Conservation (phyloP, 2,888 invertebrate species). For the Hybos culiciformis region DNA sequence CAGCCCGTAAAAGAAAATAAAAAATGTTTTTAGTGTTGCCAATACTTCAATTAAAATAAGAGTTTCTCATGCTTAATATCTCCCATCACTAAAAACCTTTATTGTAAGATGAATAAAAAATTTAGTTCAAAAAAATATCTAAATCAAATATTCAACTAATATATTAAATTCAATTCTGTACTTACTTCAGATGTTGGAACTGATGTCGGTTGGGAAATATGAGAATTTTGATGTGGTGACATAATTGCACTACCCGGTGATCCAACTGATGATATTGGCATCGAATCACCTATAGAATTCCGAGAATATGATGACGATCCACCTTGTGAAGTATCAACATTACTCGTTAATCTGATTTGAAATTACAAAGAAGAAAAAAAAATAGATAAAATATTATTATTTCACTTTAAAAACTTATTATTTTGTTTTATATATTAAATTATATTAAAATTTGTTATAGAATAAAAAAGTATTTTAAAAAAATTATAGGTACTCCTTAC, state of each 20-base stretch:
- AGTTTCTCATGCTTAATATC: too few relatives aligned
- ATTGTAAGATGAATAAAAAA: too few relatives aligned
- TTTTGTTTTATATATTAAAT: not conserved
- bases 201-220: constrained; percentile 58
- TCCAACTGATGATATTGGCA: constrained; percentile 41
- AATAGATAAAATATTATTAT: not conserved
- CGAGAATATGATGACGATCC: constrained; percentile 54
- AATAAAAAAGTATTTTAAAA: not conserved
- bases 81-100: too few relatives aligned
- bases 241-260: constrained; percentile 53
- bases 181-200: constrained; percentile 43
- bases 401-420: not conserved
- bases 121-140: too few relatives aligned
- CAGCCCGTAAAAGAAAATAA: too few relatives aligned
- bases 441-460: not conserved
- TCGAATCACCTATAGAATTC: constrained; percentile 36
- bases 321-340: constrained; percentile 42
- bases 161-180: too few relatives aligned
- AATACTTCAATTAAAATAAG: too few relatives aligned
- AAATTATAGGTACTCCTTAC: not conserved
- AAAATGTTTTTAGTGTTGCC: too few relatives aligned
- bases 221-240: constrained; percentile 43
- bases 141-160: too few relatives aligned
- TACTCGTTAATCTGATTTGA: constrained; percentile 23
- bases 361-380: constrained; percentile 13